These are phyloP conservation scores for Amphipyra tragopoginis DNA, from an alignment of 2,888 invertebrate species.

Conservation along the genomic window DNA sequence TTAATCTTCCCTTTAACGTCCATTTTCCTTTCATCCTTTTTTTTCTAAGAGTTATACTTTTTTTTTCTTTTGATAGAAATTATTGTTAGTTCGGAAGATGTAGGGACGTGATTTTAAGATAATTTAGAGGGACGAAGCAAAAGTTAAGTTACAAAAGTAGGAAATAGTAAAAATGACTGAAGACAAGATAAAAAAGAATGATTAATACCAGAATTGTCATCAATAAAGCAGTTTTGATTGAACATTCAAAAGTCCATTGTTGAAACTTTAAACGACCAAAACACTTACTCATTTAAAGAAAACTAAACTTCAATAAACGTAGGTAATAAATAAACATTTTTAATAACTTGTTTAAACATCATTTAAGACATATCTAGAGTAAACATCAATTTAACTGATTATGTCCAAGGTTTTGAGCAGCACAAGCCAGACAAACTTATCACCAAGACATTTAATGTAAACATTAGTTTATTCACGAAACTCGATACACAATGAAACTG, in stretches of 20 bases:
- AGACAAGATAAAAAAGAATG: background rate
- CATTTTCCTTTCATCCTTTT: conserved; percentile 35
- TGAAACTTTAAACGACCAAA: conserved; percentile 12
- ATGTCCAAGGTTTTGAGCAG: conserved; percentile 13
- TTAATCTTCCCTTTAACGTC: conserved; percentile 51
- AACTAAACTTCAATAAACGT: conserved; percentile 9
- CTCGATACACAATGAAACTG: conserved; percentile 44
- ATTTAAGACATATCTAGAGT: conserved; percentile 33
- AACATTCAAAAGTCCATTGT: conserved; percentile 9
- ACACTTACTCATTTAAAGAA: conserved; percentile 17
- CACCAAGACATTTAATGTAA: conserved; percentile 22
- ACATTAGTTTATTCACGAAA: conserved; percentile 47
- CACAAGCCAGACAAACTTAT: conserved; percentile 33
- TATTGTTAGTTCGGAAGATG: conserved; percentile 13
- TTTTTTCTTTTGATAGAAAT: conserved; percentile 27
- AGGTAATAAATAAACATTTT: conserved; percentile 16
- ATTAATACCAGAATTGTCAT: background rate
- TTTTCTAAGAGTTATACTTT: conserved; percentile 14
- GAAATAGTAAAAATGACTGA: background rate
- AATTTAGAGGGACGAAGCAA: background rate
- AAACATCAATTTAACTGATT: conserved; percentile 43
- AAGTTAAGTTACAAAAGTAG: background rate
- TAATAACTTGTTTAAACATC: conserved; percentile 11
- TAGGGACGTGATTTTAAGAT: background rate
- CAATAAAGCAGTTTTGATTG: background rate